Evolutionary conservation across 1,140 invertebrate species (phyloP).

Genomic region (Drosophila bocki): DNA sequence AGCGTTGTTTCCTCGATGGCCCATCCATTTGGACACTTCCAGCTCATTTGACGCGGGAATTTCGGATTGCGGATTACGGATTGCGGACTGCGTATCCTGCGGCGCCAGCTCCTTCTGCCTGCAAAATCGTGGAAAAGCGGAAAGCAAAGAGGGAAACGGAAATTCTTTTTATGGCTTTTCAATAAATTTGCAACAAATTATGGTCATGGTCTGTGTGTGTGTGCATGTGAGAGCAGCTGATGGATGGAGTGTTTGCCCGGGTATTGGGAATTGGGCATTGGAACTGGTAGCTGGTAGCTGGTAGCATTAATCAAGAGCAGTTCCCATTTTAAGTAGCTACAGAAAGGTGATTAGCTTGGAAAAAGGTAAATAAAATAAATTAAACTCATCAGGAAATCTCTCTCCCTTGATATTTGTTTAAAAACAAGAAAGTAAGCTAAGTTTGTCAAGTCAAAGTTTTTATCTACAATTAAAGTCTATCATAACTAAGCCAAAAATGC

Average conservation of each 20-base stretch:
- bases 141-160: constrained; percentile 64
- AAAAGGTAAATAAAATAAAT: background rate
- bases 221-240: constrained; percentile 15
- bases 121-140: constrained; percentile 50
- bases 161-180: constrained; percentile 69
- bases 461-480: too few relatives aligned
- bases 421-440: background rate
- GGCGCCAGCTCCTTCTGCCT: constrained; percentile 13
- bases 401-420: background rate
- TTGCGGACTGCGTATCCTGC: constrained; percentile 13
- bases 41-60: constrained; percentile 62
- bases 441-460: background rate
- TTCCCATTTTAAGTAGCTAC: background rate
- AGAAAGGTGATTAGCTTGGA: background rate
- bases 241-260: constrained; percentile 42
- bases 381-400: background rate
- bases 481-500: too few relatives aligned
- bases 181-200: constrained; percentile 76
- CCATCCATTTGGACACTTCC: constrained; percentile 62
- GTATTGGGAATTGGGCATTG: constrained; percentile 6
- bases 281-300: background rate
- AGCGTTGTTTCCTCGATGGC: constrained; percentile 26
- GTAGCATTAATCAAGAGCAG: background rate
- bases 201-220: constrained; percentile 27
- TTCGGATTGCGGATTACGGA: constrained; percentile 5